Evolutionary conservation across 2,113 vertebrate genomes (phyloP), one percentile per base, ranked within the genome.

Genomic region (Saccopteryx bilineata): DNA sequence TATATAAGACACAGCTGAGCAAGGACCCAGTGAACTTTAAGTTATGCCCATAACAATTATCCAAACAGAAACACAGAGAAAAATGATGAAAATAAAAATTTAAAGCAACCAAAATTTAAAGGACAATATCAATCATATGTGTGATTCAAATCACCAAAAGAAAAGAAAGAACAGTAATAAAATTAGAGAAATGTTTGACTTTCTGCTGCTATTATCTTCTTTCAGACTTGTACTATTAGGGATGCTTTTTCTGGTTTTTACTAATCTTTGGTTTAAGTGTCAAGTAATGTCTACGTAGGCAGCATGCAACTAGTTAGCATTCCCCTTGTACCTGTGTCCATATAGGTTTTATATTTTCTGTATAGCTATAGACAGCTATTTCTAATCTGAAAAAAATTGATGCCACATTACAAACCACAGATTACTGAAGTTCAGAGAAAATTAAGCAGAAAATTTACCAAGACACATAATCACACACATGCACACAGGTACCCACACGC

Each of bases 11-110:
- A 81, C 33, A 68, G 9, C 13, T 66, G 80, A 74, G 15, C 10
- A 85, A 72, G 23, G 17, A 85, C 79, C 18, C 26, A 72, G 13
- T 31, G 71, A 90, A 65, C 48, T 68, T 95, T 56, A 85, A 90
- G 28, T 74, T n/a, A 58, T 7, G 14, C 7, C 33, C 48, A 66
- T n/a, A 48, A 26, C 90, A 74, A 80, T 58, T 19, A 90, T 65
- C 14, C 28, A 60, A 66, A 72, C n/a, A 85, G 48, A 50, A 78
- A 33, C 17, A 72, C 7, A 90, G 48, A 85, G 63, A 68, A 10
- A 31, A 66, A 80, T 81, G 24, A 13, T 68, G 39, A 68, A 60
- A 90, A 86, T 66, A 50, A 68, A 75, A 79, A 28, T 63, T 26
- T 21, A 79, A 48, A 78, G 9, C 9, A 89, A 69, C 21, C 21